A percentile compares a stretch with the other conserved stretches of the same genome.
Conservation (phyloP, 2,888 invertebrate species). For the Sthenelais limicola region DNA sequence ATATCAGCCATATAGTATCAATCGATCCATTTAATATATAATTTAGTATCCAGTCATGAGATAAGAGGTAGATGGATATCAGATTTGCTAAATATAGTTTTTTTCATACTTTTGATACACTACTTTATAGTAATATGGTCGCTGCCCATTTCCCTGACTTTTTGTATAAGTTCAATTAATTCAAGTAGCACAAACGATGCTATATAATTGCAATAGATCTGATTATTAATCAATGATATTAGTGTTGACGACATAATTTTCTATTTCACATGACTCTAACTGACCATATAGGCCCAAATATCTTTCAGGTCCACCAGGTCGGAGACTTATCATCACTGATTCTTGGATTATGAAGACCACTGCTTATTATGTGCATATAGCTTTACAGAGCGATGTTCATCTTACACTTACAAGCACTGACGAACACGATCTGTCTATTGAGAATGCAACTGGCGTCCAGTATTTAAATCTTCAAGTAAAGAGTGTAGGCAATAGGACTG, state of each 20-base stretch:
- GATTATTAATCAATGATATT: no score
- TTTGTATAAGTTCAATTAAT: constrained; percentile 30
- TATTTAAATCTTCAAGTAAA: constrained; percentile 85
- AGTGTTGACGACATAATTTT: no score
- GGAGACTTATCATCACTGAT: constrained; percentile 77
- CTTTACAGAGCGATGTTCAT: constrained; percentile 84
- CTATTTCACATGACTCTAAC: no score
- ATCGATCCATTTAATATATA: no score
- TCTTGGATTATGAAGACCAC: constrained; percentile 90
- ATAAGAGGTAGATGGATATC: no score
- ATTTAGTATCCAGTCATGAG: no score
- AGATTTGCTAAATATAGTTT: no score
- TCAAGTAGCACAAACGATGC: background rate
- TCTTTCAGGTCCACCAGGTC: constrained; percentile 63
- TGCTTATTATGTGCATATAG: constrained; percentile 81
- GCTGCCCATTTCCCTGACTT: constrained; percentile 5
- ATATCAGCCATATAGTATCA: no score
- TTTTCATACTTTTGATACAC: no score
- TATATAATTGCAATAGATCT: no score
- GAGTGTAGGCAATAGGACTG: constrained; percentile 60
- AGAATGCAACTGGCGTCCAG: constrained; percentile 81
- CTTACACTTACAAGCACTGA: constrained; percentile 82
- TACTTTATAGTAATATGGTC: no score
- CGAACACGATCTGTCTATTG: constrained; percentile 76
- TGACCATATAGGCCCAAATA: constrained; percentile 61